Evolutionary conservation across 1,140 invertebrate species (phyloP).

Genomic region (Lepidurus apus): DNA sequence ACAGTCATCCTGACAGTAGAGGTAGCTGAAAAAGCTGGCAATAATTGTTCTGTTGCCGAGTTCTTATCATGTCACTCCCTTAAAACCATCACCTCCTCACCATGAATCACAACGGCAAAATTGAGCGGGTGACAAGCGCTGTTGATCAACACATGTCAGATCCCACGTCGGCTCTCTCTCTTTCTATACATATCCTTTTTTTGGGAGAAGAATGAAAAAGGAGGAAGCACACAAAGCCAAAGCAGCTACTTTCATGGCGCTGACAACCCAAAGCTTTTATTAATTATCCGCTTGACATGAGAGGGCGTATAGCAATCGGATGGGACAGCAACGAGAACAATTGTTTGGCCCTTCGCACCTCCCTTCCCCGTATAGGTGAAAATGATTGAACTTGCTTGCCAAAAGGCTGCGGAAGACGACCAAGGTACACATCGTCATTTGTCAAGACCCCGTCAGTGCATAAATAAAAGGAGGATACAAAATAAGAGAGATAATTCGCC

Average conservation of each 20-base stretch:
- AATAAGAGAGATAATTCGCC: not conserved
- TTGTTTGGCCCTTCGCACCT: not conserved
- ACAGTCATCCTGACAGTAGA: too few species aligned
- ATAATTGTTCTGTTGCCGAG: too few species aligned
- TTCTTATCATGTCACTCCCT: too few species aligned
- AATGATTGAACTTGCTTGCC: slow-evolving; percentile 1
- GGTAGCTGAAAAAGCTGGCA: too few species aligned
- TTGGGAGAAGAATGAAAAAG: not conserved
- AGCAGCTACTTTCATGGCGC: not conserved
- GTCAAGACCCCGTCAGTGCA: not conserved
- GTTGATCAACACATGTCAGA: slow-evolving; percentile 19
- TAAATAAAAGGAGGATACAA: not conserved
- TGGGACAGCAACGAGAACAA: not conserved
- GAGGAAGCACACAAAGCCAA: slow-evolving; percentile 2
- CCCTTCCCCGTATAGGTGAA: not conserved
- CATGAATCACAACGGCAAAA: not conserved
- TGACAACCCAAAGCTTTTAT: slow-evolving; percentile 2
- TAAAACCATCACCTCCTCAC: too few species aligned
- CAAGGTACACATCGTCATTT: not conserved
- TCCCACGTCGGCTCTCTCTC: not conserved
- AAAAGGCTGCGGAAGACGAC: not conserved
- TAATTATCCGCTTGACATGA: slow-evolving; percentile 8
- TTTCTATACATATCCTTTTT: not conserved
- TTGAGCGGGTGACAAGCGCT: slow-evolving; percentile 1
- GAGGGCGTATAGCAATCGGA: not conserved